A percentile compares a stretch with the other conserved stretches of the same genome.
These are phyloP conservation scores for Conopomorpha cramerella DNA, from an alignment of 1,140 invertebrate species.

Conservation along the genomic window DNA sequence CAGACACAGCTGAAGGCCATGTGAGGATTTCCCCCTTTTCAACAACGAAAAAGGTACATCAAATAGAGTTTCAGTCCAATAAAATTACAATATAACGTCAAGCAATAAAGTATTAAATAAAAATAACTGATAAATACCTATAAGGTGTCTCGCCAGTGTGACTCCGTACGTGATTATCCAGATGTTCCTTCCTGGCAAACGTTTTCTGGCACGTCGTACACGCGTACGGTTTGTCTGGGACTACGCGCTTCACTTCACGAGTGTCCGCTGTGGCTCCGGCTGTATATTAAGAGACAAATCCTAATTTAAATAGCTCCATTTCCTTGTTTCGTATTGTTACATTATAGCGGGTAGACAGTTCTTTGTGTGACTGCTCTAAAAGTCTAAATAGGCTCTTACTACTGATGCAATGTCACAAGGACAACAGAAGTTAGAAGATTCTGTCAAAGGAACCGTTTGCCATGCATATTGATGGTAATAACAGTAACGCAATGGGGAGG, in stretches of 20 bases:
- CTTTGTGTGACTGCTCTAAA: no score
- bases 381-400: no score
- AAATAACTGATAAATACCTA: slow-evolving; percentile 38
- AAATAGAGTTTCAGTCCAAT: not conserved
- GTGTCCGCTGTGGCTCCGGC: slow-evolving; percentile 58
- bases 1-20: no score
- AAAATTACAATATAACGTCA: not conserved
- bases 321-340: no score
- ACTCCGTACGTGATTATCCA: slow-evolving; percentile 81
- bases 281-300: no score
- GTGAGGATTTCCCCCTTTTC: no score
- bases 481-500: no score
- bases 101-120: not conserved
- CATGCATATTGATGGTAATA: no score
- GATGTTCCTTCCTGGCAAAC: slow-evolving; percentile 84
- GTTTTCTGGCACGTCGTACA: slow-evolving; percentile 84
- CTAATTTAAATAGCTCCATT: no score
- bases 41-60: not conserved
- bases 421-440: not conserved
- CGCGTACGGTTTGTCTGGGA: slow-evolving; percentile 80
- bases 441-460: not conserved
- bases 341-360: no score
- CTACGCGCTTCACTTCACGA: slow-evolving; percentile 75
- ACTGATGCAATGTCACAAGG: slow-evolving; percentile 2
- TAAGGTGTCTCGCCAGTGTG: slow-evolving; percentile 86